Evolutionary conservation across 2,113 vertebrate genomes (phyloP).

Genomic region (Artemisiospiza belli): DNA sequence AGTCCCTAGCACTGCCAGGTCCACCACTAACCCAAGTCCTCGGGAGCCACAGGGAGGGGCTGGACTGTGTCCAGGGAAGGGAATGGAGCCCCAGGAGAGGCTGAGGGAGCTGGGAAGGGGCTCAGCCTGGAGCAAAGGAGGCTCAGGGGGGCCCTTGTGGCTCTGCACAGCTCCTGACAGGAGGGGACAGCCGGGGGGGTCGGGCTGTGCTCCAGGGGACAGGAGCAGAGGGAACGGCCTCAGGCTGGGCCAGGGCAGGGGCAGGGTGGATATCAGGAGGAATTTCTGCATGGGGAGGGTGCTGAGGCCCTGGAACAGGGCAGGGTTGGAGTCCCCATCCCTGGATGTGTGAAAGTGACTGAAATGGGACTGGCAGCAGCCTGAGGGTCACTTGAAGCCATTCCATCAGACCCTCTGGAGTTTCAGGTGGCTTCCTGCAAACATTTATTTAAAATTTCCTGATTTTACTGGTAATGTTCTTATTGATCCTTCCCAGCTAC

Average conservation of each 20-base stretch:
- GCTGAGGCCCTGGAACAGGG: fast-evolving
- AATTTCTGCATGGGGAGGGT: fast-evolving
- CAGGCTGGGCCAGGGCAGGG: fast-evolving
- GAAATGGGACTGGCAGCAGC: neutral
- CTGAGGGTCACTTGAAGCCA: neutral
- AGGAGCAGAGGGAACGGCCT: neutral
- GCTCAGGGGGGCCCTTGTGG: neutral
- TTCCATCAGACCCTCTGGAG: neutral
- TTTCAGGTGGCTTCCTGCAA: neutral
- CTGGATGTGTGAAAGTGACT: neutral
- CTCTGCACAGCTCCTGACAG: neutral
- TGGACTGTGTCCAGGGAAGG: neutral
- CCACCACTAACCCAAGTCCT: neutral
- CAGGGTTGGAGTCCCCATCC: fast-evolving
- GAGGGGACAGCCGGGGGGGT: no score
- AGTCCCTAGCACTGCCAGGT: neutral
- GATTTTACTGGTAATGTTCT: neutral
- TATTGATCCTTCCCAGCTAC: neutral
- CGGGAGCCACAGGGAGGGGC: neutral
- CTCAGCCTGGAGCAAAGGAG: neutral
- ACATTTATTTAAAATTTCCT: neutral
- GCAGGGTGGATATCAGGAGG: fast-evolving
- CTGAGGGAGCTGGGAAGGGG: neutral
- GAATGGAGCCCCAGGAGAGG: neutral
- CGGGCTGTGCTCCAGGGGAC: neutral